These are phyloP conservation scores for Rhinogobio ventralis DNA, from an alignment of 2,797 vertebrate genomes.

Conservation along the genomic window DNA sequence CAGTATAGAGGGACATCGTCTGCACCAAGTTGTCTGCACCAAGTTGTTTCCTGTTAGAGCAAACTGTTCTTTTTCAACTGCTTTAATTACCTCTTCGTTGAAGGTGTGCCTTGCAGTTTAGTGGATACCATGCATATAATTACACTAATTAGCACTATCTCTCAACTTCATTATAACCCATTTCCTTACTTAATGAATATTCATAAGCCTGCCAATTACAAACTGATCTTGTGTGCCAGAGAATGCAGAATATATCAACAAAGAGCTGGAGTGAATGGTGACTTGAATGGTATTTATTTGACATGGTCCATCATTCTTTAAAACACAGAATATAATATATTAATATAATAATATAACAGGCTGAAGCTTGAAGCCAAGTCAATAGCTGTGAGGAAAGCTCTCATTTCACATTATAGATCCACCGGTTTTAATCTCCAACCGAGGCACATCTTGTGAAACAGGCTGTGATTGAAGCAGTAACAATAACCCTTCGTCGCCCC, in stretches of 20 bases:
- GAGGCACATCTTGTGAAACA: constrained; percentile 34
- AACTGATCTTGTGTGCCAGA: constrained; percentile 10
- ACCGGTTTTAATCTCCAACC: constrained; percentile 31
- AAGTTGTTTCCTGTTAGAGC: constrained; percentile 5
- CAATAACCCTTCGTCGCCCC: constrained; percentile 30
- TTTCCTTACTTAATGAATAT: constrained; percentile 57
- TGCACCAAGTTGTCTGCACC: neutral
- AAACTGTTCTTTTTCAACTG: constrained; percentile 32
- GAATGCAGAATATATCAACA: neutral
- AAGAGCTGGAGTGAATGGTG: neutral
- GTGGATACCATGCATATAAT: constrained; percentile 72
- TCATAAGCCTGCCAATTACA: constrained; percentile 43
- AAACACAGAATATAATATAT: neutral
- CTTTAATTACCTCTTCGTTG: constrained; percentile 73
- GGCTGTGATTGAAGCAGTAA: constrained; percentile 20
- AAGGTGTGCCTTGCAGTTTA: constrained; percentile 77
- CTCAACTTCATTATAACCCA: constrained; percentile 57
- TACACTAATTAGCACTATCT: constrained; percentile 74
- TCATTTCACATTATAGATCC: constrained; percentile 1
- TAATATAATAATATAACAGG: neutral
- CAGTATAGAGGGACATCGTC: neutral
- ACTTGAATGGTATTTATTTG: constrained; percentile 11
- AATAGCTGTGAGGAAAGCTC: constrained; percentile 26
- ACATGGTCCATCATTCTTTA: neutral
- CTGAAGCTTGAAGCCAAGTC: neutral